These are phyloP conservation scores for Temnothorax rugatulus DNA, from an alignment of 2,888 invertebrate genomes.

Conservation along the genomic window DNA sequence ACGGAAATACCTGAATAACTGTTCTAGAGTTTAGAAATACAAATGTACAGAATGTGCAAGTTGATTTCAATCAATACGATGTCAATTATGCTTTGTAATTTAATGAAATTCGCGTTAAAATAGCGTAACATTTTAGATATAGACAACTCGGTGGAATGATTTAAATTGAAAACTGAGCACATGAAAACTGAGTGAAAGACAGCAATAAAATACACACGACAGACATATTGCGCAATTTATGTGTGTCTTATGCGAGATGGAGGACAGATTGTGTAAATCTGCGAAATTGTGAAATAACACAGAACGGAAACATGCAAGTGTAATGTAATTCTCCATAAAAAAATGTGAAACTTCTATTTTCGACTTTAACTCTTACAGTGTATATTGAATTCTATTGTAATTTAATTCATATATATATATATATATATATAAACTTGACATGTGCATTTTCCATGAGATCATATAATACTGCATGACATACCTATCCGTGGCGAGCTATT, in stretches of 20 bases:
- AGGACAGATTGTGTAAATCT: slow-evolving; percentile 1
- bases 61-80: neutral
- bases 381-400: neutral
- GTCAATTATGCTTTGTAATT: neutral
- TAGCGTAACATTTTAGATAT: neutral
- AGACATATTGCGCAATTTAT: slow-evolving; percentile 25
- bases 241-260: neutral
- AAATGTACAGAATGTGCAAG: neutral
- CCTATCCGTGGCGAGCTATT: neutral
- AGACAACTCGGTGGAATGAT: neutral
- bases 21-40: neutral
- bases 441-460: neutral
- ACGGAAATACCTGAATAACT: neutral
- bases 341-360: neutral
- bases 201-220: slow-evolving; percentile 29
- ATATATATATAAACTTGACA: neutral
- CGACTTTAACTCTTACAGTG: neutral
- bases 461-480: neutral
- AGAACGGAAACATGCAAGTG: neutral
- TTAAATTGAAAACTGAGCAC: slow-evolving; percentile 15
- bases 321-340: neutral
- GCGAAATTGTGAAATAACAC: slow-evolving; percentile 16
- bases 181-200: slow-evolving; percentile 20
- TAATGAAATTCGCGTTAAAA: neutral
- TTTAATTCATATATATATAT: neutral